Evolutionary conservation across 2,113 vertebrate genomes (phyloP), one percentile per base, ranked within the genome.

Genomic region (Hydropotes inermis): DNA sequence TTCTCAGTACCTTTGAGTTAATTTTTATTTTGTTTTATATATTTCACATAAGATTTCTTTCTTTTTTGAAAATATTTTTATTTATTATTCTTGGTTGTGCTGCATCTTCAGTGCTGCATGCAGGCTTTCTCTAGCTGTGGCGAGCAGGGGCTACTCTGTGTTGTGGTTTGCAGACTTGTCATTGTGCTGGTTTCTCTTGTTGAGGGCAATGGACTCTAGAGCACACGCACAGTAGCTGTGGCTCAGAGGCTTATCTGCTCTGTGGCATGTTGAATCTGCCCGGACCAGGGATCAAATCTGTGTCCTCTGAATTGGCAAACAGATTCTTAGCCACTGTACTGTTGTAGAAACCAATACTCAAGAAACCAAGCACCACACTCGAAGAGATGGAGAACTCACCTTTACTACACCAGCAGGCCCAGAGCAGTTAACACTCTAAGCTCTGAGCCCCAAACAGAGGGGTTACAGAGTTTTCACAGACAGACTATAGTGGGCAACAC

Each of bases 81-180:
- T 74, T 13, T 6, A 1, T 2, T 25, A 3, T 25, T 39, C 6
- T 5, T 39, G 21, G 23, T 2, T 13, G 67, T 12, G 21, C 10
- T 13, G 36, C 5, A 13, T 12, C 11, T 12, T 6, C 21, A 13
- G 4, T 12, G 36, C 36, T 0, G 21, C 36, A 1, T 1, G 11
- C 1, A 2, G 67, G 19, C 67, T 74, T 39, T 13, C 67, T 21
- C 67, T 43, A 7, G 21, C 1, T 25, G 67, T 6, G 67, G 36
- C 2, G 2, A 74, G 36, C 67, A 74, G 36, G 67, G 9, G 67
- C 36, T 13, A 1, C 67, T 39, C 36, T 13, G 67, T 5, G 19
- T 5, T 23, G 67, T 0, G 1, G 67, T 13, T 19, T 12, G 36
- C 67, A 74, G n/a, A 36, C 64, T 11, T 21, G 33, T 39, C 67